Evolutionary conservation across 2,113 vertebrate species (phyloP), one percentile per base, ranked within the genome.

Genomic region (Nipponia nippon): DNA sequence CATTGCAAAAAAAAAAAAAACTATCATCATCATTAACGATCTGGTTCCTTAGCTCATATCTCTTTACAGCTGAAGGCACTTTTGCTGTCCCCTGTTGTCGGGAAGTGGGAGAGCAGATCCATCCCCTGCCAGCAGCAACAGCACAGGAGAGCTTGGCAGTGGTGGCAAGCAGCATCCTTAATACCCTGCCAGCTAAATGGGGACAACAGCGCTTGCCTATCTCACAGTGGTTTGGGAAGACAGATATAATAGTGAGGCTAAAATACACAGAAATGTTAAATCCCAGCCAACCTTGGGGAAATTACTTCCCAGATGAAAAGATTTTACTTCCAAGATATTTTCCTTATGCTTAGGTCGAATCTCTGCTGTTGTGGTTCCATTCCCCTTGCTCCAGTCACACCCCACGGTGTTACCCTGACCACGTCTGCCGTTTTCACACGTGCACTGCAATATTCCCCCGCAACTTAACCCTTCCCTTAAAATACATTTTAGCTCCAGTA

Each of bases 351-450:
- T 1, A 1, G 3, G 58, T 79, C 61, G 40, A 59, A 61, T 55
- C 8, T 76, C 79, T 3, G 2, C 15, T 55, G 9, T 40, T 70
- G 15, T 12, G 49, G 55, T 58, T 73, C 47, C n/a, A n/a, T 40
- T 71, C 10, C 26, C 9, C 21, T 52, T 32, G 27, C 22, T 59
- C 18, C 30, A 17, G 15, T 38, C n/a, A 55, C 19, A 58, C 7
- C 13, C 7, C 21, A 34, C 0, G 3, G 20, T 2, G 4, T 27
- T 40, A 56, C 15, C 32, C 52, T 32, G 32, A 70, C 29, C 20
- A 27, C 6, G 1, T 21, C 47, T 62, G 40, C 2, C 4, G 0
- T 50, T 72, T 69, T 47, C 73, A 88, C 34, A 49, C 0, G 0
- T 7, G 53, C 9, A 27, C 29, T 47, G 44, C 21, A 65, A 16